phyloP scores from a whole-genome alignment of 2,113 vertebrate genomes.

The Fulmarus glacialis region DNA sequence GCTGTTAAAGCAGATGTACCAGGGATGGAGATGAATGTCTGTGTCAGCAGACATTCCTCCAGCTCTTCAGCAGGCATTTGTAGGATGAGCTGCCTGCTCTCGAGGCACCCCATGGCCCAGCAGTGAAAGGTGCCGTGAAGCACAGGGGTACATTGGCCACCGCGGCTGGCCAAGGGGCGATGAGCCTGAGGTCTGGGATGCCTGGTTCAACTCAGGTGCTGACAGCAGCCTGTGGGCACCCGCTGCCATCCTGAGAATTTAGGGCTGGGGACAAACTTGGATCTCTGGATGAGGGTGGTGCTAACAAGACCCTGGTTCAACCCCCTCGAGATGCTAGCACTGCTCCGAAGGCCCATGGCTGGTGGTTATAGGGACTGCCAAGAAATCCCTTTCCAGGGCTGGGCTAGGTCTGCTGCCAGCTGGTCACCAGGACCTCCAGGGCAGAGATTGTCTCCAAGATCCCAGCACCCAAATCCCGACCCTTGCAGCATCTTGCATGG shows the following conservation, averaged over 20 bases:
- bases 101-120: background rate
- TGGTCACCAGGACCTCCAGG: background rate
- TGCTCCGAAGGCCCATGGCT: background rate
- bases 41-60: background rate
- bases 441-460: background rate
- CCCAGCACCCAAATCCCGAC: background rate
- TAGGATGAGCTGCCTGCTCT: background rate
- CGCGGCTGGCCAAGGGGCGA: accelerated
- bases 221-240: background rate
- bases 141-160: background rate
- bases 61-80: background rate
- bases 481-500: background rate
- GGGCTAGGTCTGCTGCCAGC: background rate
- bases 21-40: background rate
- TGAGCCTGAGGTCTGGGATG: background rate
- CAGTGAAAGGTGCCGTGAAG: background rate
- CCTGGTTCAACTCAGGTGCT: background rate
- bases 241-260: background rate
- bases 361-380: background rate
- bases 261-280: background rate
- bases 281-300: background rate
- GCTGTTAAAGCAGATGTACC: background rate
- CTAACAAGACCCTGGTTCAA: background rate
- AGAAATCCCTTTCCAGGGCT: background rate
- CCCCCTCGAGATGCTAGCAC: background rate